phyloP scores from a whole-genome alignment of 2,797 vertebrate genomes.

The Macrochelys suwanniensis region DNA sequence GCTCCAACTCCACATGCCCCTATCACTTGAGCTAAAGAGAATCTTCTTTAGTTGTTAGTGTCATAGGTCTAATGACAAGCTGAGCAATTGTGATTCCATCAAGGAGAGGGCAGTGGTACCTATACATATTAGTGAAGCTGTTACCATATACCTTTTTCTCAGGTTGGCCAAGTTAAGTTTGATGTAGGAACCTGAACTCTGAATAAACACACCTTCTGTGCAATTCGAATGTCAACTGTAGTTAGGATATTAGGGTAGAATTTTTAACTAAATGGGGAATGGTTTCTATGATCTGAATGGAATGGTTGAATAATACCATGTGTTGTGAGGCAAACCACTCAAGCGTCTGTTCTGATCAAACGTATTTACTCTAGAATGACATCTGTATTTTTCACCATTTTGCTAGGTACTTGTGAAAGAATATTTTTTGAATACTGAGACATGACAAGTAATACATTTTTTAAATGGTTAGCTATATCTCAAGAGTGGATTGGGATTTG shows the following conservation, averaged over 20 bases:
- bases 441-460: background rate
- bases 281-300: slow-evolving; percentile 43
- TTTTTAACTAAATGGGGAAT: background rate
- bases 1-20: background rate
- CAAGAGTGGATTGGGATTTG: background rate
- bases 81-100: background rate
- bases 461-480: slow-evolving; percentile 6
- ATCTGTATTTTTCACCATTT: slow-evolving; percentile 18
- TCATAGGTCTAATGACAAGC: background rate
- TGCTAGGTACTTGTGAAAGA: background rate
- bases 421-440: slow-evolving; percentile 10
- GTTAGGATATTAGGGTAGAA: background rate
- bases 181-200: slow-evolving; percentile 24
- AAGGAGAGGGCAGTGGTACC: background rate
- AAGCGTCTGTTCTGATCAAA: slow-evolving; percentile 22
- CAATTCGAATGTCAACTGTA: background rate
- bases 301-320: slow-evolving; percentile 32
- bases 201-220: slow-evolving; percentile 29
- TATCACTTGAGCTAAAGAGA: background rate
- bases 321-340: background rate
- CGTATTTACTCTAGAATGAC: slow-evolving; percentile 23
- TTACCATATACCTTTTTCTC: background rate
- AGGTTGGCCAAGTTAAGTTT: slow-evolving; percentile 15
- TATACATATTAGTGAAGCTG: background rate
- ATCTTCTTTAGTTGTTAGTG: background rate